Percentiles rank a stretch among this genome's conserved stretches.
Evolutionary conservation across 2,797 vertebrate species (phyloP).

Genomic region (Nannoperca obscura): DNA sequence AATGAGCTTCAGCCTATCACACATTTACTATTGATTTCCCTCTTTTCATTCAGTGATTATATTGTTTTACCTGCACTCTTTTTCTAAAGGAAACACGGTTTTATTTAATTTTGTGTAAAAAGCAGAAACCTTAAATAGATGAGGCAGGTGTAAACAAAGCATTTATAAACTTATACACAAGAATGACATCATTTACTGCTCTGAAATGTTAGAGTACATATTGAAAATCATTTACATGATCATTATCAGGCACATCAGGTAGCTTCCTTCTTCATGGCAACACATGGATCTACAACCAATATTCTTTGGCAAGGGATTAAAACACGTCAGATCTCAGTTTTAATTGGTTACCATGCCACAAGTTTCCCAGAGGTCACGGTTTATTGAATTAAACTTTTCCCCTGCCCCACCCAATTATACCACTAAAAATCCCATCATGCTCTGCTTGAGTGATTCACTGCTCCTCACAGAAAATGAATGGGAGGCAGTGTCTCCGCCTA

Average conservation of each 20-base stretch:
- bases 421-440: constrained; percentile 31
- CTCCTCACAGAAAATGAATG: constrained; percentile 24
- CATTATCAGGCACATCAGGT: not conserved
- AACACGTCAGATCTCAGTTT: constrained; percentile 24
- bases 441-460: constrained; percentile 15
- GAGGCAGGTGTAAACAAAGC: not conserved
- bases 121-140: not conserved
- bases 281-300: not conserved
- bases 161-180: not conserved
- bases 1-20: not conserved
- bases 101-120: not conserved
- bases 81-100: not conserved
- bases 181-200: not conserved
- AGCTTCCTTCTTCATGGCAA: not conserved
- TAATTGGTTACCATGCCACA: constrained; percentile 16
- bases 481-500: not conserved
- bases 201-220: not conserved
- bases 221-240: constrained; percentile 1
- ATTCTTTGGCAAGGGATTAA: not conserved
- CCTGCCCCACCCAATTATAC: not conserved
- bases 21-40: not conserved
- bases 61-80: not conserved
- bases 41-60: not conserved
- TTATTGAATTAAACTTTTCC: constrained; percentile 36
- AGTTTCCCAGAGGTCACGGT: constrained; percentile 15